Percentiles rank a stretch among this genome's conserved stretches.
Conservation (phyloP, 2,113 vertebrate species). For the Bostrychus sinensis region DNA sequence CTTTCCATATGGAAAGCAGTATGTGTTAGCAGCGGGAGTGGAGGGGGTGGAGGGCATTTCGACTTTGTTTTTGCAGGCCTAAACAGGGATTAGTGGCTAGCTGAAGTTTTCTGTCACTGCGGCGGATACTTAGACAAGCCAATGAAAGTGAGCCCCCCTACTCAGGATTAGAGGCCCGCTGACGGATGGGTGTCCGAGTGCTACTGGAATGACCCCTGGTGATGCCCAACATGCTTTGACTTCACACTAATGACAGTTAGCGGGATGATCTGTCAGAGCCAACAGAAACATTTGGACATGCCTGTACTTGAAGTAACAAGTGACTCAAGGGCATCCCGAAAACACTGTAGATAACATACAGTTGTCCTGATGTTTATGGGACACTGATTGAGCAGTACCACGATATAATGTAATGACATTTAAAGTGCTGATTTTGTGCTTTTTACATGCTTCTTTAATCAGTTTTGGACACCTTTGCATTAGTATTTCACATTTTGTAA, state of each 20-base stretch:
- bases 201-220: conserved; percentile 25
- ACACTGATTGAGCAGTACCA: no score
- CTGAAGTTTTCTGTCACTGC: conserved; percentile 76
- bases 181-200: conserved; percentile 62
- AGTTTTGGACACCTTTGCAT: no score
- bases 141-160: conserved; percentile 59
- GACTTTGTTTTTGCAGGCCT: conserved; percentile 74
- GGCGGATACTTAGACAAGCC: conserved; percentile 42
- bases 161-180: conserved; percentile 42
- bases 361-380: no score
- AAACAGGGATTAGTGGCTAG: conserved; percentile 76
- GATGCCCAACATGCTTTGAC: conserved; percentile 14
- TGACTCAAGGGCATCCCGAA: not conserved
- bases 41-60: conserved; percentile 43
- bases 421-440: no score
- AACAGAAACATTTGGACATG: not conserved
- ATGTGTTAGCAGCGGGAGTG: conserved; percentile 34
- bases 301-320: not conserved
- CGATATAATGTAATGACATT: no score
- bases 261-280: not conserved
- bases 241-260: not conserved
- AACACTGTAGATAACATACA: no score
- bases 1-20: conserved; percentile 46
- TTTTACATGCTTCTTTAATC: no score
- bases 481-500: no score